Conservation (phyloP, 2,797 vertebrate genomes). For the Siniperca scherzeri region DNA sequence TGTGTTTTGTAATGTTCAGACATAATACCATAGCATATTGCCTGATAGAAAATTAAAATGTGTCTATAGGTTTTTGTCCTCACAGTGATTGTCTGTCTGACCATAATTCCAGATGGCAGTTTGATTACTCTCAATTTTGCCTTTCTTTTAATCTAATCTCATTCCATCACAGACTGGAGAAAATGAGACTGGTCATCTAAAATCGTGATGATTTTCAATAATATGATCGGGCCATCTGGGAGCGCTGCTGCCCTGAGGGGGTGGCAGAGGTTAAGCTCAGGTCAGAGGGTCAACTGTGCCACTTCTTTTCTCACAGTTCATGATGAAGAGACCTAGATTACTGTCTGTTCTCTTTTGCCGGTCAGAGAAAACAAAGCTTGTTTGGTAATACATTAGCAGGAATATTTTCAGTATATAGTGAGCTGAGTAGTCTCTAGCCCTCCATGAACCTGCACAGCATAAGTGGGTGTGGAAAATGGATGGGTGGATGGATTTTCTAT, state of each 20-base stretch:
- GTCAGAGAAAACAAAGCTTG: background rate
- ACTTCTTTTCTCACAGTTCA: conserved; percentile 7
- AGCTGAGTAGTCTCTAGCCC: background rate
- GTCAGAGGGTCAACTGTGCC: conserved; percentile 52
- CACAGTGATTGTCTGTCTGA: conserved; percentile 48
- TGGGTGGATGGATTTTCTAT: background rate
- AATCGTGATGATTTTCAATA: conserved; percentile 64
- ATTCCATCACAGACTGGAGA: conserved; percentile 52
- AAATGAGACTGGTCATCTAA: conserved; percentile 63
- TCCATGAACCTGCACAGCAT: background rate
- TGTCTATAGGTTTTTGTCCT: conserved; percentile 46
- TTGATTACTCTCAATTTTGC: conserved; percentile 69
- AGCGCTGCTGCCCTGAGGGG: conserved; percentile 17
- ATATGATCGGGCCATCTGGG: conserved; percentile 61
- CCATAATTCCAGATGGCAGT: conserved; percentile 71
- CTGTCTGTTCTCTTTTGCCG: conserved; percentile 9
- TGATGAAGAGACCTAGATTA: conserved; percentile 26
- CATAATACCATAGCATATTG: conserved; percentile 8
- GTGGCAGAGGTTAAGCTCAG: conserved; percentile 43
- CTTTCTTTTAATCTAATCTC: conserved; percentile 64
- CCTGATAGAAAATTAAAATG: conserved; percentile 42
- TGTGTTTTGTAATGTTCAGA: conserved; percentile 25
- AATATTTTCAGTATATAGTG: background rate
- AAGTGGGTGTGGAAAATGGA: background rate
- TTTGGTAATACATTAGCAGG: conserved; percentile 14